Base-by-base conservation (phyloP, 2,888 invertebrate genomes). In the Sepiola atlantica region DNA sequence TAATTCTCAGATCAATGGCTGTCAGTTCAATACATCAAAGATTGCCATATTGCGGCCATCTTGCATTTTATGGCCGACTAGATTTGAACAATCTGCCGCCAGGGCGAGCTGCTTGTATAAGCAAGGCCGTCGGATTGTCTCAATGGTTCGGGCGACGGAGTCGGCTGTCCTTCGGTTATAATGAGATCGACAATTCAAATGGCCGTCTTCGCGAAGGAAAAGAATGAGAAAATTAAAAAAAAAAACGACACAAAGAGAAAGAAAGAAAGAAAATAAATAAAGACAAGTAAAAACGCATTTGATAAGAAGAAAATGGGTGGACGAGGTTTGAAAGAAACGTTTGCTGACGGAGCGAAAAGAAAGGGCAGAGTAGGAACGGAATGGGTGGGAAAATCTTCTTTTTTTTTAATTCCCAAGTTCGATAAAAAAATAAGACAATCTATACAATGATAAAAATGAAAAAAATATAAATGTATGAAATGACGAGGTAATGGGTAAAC, bases 21-120 rank as follows among this genome's bases (percentile, higher is more conserved):
- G 77, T 77, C 77, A 77, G 77, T 77, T 77, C 77, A 77, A 77
- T 77, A 77, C 77, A 77, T 77, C 77, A 77, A 77, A 77, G 77
- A 77, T 77, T 77, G 77, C 77, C 77, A 77, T 77, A 77, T 77
- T 77, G 77, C 77, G 77, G 77, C 77, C 77, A 77, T 77, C 77
- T 77, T 77, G n/a, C 77, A 77, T 77, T 77, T 77, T 77, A 77
- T 77, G 77, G 77, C 77, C 77, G 77, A 77, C 77, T 77, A 77
- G 77, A 77, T n/a, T 77, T 77, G 77, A 77, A 77, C 77, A 77
- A 77, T 77, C 77, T 77, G 77, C 77, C 77, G 77, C n/a, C 77
- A 77, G 77, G 77, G 77, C n/a, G 77, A 77, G 77, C 77, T 77
- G 77, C 77, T 77, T 77, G 77, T 77, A 77, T 77, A 77, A 77